Conservation (phyloP, 2,797 vertebrate genomes). For the Pipistrellus pygmaeus region DNA sequence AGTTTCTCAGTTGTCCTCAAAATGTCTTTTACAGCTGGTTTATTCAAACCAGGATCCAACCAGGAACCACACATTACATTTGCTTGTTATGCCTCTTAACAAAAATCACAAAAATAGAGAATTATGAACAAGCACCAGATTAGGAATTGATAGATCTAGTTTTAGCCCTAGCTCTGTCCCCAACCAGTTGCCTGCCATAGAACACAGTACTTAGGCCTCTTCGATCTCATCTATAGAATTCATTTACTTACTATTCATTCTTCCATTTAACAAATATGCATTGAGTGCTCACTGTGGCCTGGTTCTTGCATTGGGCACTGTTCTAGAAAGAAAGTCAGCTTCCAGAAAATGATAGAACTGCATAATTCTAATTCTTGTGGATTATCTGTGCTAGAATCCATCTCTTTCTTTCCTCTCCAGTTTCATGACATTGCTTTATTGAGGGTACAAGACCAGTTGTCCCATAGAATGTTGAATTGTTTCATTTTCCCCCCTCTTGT, state of each 20-base stretch:
- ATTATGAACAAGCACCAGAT: background rate
- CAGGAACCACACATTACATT: background rate
- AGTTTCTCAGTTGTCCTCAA: background rate
- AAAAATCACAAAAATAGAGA: background rate
- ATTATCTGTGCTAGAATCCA: background rate
- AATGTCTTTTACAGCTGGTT: background rate
- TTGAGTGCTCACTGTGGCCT: background rate
- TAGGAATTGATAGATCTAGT: background rate
- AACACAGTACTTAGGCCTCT: background rate
- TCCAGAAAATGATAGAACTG: background rate
- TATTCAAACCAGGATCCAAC: background rate
- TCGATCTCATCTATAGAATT: background rate
- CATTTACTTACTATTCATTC: background rate
- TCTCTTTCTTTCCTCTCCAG: background rate
- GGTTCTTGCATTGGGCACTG: background rate
- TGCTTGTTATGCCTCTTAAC: background rate
- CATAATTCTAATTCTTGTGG: background rate
- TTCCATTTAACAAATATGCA: background rate
- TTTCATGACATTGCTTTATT: slow-evolving; percentile 23
- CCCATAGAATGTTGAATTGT: background rate
- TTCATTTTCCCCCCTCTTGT: background rate
- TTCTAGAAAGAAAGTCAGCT: slow-evolving; percentile 8
- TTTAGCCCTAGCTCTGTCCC: background rate
- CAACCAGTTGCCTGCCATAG: background rate
- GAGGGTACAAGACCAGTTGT: background rate